Conservation (phyloP, 2,113 vertebrate species). For the Brachionichthys hirsutus region DNA sequence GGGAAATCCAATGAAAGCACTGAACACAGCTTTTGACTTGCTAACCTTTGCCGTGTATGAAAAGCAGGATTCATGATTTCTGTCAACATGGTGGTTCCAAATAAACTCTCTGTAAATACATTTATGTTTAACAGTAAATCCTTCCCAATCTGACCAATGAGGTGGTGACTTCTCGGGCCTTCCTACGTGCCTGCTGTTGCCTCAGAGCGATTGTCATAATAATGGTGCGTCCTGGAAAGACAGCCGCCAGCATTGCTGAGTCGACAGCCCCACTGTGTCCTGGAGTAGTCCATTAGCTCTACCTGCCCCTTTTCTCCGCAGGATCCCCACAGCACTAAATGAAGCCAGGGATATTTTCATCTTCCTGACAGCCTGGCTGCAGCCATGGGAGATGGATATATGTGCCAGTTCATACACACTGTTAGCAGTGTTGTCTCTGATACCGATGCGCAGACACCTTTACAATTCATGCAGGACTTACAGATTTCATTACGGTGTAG, state of each 20-base stretch:
- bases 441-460: constrained; percentile 40
- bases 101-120: constrained; percentile 47
- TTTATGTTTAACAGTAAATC: constrained; percentile 66
- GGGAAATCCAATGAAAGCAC: no score
- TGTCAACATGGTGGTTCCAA: constrained; percentile 8
- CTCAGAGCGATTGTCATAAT: constrained; percentile 64
- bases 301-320: constrained; percentile 70
- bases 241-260: constrained; percentile 68
- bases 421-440: constrained; percentile 48
- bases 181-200: constrained; percentile 20
- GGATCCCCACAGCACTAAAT: constrained; percentile 72
- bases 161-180: constrained; percentile 45
- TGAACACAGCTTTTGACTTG: neutral
- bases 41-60: constrained; percentile 4
- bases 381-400: constrained; percentile 62
- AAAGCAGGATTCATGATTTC: constrained; percentile 17
- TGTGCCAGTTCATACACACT: constrained; percentile 52
- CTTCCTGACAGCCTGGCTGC: constrained; percentile 69
- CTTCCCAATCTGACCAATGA: constrained; percentile 30
- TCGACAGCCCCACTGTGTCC: constrained; percentile 69
- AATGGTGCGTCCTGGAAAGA: constrained; percentile 57
- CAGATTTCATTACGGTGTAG: constrained; percentile 1
- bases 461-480: constrained; percentile 18
- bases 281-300: constrained; percentile 74
- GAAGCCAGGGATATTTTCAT: constrained; percentile 74